Conservation (phyloP, 1,140 invertebrate species). For the Coenobita brevimanus region DNA sequence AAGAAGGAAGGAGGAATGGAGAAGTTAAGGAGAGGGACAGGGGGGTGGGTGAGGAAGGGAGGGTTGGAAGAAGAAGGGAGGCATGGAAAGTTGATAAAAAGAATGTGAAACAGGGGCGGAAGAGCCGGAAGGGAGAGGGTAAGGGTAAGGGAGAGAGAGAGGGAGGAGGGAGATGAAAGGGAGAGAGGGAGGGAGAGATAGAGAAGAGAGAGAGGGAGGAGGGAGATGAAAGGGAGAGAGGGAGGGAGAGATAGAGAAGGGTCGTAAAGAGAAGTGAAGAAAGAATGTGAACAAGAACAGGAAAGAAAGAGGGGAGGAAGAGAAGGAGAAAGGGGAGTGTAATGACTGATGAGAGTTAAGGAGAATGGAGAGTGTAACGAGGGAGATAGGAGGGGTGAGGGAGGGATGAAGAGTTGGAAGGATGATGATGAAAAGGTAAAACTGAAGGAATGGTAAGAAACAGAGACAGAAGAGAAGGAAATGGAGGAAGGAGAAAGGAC, state of each 20-base stretch:
- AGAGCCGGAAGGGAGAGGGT: neutral
- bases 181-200: conserved; percentile 7
- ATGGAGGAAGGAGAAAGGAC: no score
- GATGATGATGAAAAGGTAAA: neutral
- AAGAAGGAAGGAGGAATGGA: neutral
- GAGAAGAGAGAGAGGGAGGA: neutral
- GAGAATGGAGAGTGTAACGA: neutral
- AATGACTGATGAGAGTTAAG: neutral
- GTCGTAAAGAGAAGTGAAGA: neutral
- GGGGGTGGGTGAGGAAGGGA: neutral
- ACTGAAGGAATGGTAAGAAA: neutral
- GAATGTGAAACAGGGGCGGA: neutral
- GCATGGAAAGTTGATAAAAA: neutral
- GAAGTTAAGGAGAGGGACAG: neutral
- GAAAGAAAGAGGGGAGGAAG: neutral
- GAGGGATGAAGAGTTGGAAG: neutral
- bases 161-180: neutral
- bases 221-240: neutral
- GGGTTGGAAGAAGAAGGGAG: neutral
- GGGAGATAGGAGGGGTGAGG: neutral
- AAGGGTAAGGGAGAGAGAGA: neutral
- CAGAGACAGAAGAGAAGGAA: neutral
- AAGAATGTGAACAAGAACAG: neutral
- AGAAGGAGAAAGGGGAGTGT: neutral
- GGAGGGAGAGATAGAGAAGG: neutral